Evolutionary conservation across 1,140 invertebrate species (phyloP).

Genomic region (Lasioglossum baleicum): DNA sequence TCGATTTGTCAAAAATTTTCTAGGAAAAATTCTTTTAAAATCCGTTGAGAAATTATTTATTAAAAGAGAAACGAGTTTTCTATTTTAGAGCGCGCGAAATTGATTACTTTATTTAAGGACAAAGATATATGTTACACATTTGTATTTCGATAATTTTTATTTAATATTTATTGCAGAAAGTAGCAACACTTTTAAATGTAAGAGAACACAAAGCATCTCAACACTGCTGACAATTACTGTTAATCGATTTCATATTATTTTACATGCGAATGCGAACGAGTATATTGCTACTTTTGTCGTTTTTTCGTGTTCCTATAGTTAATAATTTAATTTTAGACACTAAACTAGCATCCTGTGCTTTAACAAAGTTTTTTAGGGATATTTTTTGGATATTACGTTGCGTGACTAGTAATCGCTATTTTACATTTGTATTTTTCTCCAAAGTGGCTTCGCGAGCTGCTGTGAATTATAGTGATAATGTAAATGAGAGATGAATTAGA

Average conservation of each 20-base stretch:
- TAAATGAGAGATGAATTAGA: not conserved
- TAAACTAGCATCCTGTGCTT: not conserved
- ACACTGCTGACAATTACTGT: not conserved
- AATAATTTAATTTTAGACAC: slow-evolving; percentile 45
- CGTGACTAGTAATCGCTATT: not conserved
- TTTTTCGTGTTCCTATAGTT: slow-evolving; percentile 48
- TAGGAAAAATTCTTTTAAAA: no score
- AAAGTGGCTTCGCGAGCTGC: not conserved
- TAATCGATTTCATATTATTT: slow-evolving; percentile 5
- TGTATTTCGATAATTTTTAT: not conserved
- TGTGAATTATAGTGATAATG: not conserved
- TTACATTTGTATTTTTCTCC: slow-evolving; percentile 14
- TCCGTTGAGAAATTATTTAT: no score
- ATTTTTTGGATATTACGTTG: slow-evolving; percentile 8
- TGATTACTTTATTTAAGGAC: not conserved
- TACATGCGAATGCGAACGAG: not conserved
- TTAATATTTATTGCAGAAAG: not conserved
- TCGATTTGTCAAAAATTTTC: no score
- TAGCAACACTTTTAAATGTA: not conserved
- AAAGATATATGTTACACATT: not conserved
- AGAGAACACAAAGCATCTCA: not conserved
- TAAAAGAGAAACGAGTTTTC: not conserved
- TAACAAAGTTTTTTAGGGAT: not conserved
- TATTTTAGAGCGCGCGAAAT: not conserved
- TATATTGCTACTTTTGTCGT: not conserved